Base-by-base conservation (phyloP, 2,113 vertebrate genomes). In the Tachysurus vachellii region DNA sequence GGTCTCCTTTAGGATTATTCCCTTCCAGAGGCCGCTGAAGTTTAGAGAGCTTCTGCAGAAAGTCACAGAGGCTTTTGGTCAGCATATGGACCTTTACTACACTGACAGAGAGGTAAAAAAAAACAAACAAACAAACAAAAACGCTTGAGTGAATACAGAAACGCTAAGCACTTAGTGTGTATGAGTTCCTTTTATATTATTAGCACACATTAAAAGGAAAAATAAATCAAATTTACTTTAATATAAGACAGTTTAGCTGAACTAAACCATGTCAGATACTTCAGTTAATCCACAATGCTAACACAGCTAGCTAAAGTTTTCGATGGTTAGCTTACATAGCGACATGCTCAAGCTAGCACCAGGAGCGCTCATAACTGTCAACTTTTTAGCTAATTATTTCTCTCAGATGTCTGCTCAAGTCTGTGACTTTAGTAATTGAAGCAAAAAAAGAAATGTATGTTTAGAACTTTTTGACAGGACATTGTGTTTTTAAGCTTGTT, bases 1-100 rank as follows among this genome's bases (percentile, higher is more conserved):
- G 36, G 47, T 82, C 83, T 88, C 36, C n/a, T 28, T 8, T 91
- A 98, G 97, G 91, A 97, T 98, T 91, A 96, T 97, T 91, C 96
- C 94, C 9, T 97, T 98, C 89, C 95, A 96, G 91, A 96, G 96
- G 91, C 96, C 97, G 3, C 93, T 97, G 91, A 97, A 90, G 88
- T 95, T 97, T 92, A 97, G 95, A 91, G 97, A 97, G 81, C 95
- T 98, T 85, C 92, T 96, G 83, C 96, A 97, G 94, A 98, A 98
- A 92, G 97, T 97, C 90, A 97, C 95, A 0, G 97, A 98, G 92
- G 97, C 96, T 89, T 98, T 97, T 86, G 97, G 97, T 54, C 97
- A 97, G 94, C 96, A 95, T 88, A 96, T 98, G 97, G 97, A 98
- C 87, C 94, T 98, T 80, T 96, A 96, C 91, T 97, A 94, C 82